phyloP scores from a whole-genome alignment of 2,797 vertebrate species.

The Catostomus latipinnis region DNA sequence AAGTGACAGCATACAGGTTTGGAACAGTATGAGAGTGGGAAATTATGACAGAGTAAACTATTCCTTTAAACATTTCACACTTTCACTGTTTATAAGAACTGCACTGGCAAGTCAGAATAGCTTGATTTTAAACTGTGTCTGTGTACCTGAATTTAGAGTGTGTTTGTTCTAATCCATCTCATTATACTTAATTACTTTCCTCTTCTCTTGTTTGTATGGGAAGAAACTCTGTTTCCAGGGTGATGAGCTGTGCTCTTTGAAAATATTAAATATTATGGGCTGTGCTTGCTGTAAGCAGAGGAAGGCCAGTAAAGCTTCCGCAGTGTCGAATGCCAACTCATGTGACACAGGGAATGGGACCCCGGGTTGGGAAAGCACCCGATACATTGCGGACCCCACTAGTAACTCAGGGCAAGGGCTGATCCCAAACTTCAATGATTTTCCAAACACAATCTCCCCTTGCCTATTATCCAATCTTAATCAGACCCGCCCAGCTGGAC shows the following conservation, averaged over 20 bases:
- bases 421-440: constrained; percentile 84
- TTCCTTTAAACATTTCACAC: too few species aligned
- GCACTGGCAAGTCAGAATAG: too few species aligned
- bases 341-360: constrained; percentile 60
- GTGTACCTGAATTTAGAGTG: too few species aligned
- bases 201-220: constrained; percentile 37
- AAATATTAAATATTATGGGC: constrained; percentile 84
- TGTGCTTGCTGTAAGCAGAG: constrained; percentile 93
- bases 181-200: background rate
- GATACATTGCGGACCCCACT: constrained; percentile 78
- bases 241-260: constrained; percentile 61
- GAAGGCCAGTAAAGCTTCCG: constrained; percentile 69
- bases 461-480: constrained; percentile 65
- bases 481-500: constrained; percentile 61
- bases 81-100: too few species aligned
- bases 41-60: too few species aligned
- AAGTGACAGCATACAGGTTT: too few species aligned
- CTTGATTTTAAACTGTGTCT: too few species aligned
- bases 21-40: too few species aligned
- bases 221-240: constrained; percentile 69
- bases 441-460: constrained; percentile 64
- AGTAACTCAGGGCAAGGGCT: constrained; percentile 54
- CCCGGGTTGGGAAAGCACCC: constrained; percentile 64
- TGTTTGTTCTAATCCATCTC: too few species aligned
- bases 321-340: constrained; percentile 60